Evolutionary conservation across 2,888 invertebrate species (phyloP).

Genomic region (Tetramorium bicarinatum): DNA sequence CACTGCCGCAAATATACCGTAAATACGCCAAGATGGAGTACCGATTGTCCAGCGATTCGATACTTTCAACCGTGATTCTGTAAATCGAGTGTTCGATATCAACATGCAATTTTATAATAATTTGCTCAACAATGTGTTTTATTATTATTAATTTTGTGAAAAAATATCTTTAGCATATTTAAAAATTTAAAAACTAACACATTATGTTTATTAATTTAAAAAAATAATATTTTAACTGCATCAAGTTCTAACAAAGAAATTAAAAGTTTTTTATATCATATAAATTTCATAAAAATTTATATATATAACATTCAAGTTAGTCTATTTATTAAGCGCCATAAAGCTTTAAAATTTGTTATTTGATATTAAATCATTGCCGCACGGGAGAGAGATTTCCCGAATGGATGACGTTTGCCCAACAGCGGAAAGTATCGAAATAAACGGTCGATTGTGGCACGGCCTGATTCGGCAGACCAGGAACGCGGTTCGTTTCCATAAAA

Average conservation of each 20-base stretch:
- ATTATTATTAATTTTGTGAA: not conserved
- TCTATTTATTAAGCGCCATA: conserved; percentile 9
- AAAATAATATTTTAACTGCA: not conserved
- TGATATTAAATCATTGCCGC: conserved; percentile 43
- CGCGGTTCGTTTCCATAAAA: conserved; percentile 79
- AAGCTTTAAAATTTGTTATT: conserved; percentile 43
- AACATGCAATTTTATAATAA: not conserved
- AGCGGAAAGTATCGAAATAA: conserved; percentile 53
- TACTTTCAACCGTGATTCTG: conserved; percentile 1
- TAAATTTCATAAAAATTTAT: conserved; percentile 13
- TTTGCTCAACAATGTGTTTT: not conserved
- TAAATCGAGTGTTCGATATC: not conserved
- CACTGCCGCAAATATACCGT: conserved; percentile 84
- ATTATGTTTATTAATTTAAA: not conserved
- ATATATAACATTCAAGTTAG: conserved; percentile 1
- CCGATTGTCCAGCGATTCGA: conserved; percentile 41
- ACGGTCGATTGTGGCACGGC: conserved; percentile 10
- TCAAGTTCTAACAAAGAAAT: not conserved
- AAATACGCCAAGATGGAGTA: conserved; percentile 73
- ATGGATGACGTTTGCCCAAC: conserved; percentile 23
- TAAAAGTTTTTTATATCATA: not conserved
- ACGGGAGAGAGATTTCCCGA: conserved; percentile 33
- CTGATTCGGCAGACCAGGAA: conserved; percentile 49
- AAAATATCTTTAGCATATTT: not conserved
- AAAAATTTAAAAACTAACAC: not conserved